Evolutionary conservation across 2,113 vertebrate species (phyloP), one percentile per base, ranked within the genome.

Genomic region (Numida meleagris): DNA sequence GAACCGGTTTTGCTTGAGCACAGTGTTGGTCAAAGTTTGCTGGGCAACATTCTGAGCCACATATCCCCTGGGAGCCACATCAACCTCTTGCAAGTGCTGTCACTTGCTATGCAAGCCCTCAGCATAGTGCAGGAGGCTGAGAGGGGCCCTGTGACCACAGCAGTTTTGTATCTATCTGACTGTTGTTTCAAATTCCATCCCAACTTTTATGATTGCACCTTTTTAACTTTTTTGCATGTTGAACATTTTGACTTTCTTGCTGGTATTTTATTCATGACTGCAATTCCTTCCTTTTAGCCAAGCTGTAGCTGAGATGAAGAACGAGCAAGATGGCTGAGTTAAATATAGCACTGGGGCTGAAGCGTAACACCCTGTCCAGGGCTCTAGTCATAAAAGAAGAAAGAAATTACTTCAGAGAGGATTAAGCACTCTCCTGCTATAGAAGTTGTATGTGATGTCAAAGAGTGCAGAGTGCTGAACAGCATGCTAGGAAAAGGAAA

Each of bases 361-460:
- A 89, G 83, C 42, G 50, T 74, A 96, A 88, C 92, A 96, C 62
- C 65, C 58, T 96, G 92, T 95, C 94, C 95, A 94, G 94, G 80
- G 71, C 92, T 80, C 62, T 81, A 91, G 79, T 74, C 79, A 77
- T 77, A 88, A 96, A 94, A 93, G 95, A 96, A 96, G 87, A 96
- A 97, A 96, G 95, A 95, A 87, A 96, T 92, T 88, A 91, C 96
- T 96, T 97, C 86, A 93, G 93, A 93, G 91, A 55, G 88, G 84
- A 86, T 93, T 93, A 89, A 95, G 86, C 77, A 77, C 86, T 95
- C 48, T 94, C 70, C 86, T 78, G 79, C 76, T 90, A 86, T 27
- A 96, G 91, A 86, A 93, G 76, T 72, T 72, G 76, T 86, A 67
- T 24, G 9, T 62, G 88, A 83, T 94, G 95, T 96, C 91, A 93